These are phyloP conservation scores for Octodon degus DNA, from an alignment of 2,113 vertebrate genomes.

Conservation along the genomic window DNA sequence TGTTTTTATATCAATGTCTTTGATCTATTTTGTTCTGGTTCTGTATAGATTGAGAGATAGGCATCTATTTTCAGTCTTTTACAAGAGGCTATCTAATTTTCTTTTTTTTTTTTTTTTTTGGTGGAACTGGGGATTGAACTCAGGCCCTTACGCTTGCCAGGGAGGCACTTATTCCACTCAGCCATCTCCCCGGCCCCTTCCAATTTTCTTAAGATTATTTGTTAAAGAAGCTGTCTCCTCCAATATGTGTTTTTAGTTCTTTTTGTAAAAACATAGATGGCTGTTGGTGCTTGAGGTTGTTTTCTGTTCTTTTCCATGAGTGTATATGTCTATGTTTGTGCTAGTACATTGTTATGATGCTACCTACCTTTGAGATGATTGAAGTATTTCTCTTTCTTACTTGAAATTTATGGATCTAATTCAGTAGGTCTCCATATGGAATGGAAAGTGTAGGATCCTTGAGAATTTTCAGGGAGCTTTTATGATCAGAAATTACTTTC, in stretches of 20 bases:
- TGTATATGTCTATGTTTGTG: not conserved
- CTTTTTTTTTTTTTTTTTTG: no score
- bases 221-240: not conserved
- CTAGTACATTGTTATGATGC: not conserved
- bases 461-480: not conserved
- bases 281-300: not conserved
- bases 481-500: conserved; percentile 42
- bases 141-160: no score
- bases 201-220: not conserved
- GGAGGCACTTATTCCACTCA: no score
- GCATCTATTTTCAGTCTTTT: not conserved
- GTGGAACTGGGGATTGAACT: no score
- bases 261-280: not conserved
- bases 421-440: not conserved
- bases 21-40: not conserved
- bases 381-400: not conserved
- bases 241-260: not conserved
- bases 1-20: not conserved
- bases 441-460: not conserved
- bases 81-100: not conserved
- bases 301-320: not conserved
- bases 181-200: no score
- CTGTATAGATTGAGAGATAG: not conserved
- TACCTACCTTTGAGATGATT: not conserved
- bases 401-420: not conserved